Evolutionary conservation across 2,797 vertebrate genomes (phyloP).

Genomic region (Pogoniulus pusillus): DNA sequence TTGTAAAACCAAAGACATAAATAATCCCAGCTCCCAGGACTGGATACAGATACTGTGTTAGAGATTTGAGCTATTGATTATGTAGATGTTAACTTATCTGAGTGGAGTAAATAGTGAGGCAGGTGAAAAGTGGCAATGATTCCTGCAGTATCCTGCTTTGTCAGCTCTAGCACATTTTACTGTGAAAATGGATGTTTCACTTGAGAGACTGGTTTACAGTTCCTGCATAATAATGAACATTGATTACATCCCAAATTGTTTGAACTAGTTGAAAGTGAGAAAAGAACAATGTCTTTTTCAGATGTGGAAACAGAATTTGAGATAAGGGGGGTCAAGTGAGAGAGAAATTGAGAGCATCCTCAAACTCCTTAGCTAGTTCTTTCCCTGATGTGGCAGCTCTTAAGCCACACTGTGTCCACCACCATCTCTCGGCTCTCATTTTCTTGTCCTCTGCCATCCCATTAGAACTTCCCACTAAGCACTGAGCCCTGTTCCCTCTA

Average conservation of each 20-base stretch:
- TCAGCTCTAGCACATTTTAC: background rate
- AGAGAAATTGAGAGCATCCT: background rate
- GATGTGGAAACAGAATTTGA: background rate
- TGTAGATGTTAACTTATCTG: background rate
- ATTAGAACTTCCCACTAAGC: background rate
- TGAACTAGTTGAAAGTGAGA: background rate
- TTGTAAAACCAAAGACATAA: background rate
- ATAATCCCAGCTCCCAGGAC: background rate
- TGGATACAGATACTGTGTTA: background rate
- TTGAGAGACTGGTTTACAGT: background rate
- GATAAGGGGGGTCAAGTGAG: background rate
- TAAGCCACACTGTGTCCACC: fast-evolving
- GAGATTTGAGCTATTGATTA: background rate
- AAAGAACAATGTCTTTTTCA: background rate
- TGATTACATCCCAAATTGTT: background rate
- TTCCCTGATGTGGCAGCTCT: background rate
- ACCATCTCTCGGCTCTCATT: background rate
- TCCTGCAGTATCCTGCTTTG: background rate
- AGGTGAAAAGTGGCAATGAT: background rate
- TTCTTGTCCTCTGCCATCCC: background rate
- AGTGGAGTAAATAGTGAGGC: background rate
- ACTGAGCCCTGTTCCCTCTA: fast-evolving
- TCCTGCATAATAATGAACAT: background rate
- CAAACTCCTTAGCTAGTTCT: background rate
- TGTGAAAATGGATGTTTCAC: background rate